Conservation (phyloP, 2,797 vertebrate species). For the Catostomus latipinnis region DNA sequence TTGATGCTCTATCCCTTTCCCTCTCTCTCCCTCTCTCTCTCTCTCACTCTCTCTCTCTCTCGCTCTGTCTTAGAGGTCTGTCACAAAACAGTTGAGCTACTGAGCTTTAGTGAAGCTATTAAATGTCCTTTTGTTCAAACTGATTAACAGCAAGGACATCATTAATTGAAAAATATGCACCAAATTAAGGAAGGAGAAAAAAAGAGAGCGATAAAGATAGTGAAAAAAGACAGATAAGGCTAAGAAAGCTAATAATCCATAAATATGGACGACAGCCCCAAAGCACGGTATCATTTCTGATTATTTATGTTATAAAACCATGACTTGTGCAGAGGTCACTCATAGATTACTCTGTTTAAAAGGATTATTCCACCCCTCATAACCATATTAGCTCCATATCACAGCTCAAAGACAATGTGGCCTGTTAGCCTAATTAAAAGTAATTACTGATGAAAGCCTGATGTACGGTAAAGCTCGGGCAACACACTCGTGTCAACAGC, state of each 20-base stretch:
- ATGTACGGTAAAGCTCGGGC: conserved; percentile 58
- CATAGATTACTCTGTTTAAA: conserved; percentile 66
- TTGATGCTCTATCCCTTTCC: background rate
- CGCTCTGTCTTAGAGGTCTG: conserved; percentile 35
- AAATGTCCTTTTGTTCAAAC: conserved; percentile 72
- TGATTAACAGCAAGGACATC: conserved; percentile 69
- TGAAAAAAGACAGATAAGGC: conserved; percentile 48
- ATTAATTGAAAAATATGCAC: conserved; percentile 65
- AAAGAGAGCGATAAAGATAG: background rate
- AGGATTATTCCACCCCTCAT: conserved; percentile 71
- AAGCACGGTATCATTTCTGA: conserved; percentile 68
- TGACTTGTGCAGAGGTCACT: conserved; percentile 66
- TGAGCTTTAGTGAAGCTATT: conserved; percentile 65
- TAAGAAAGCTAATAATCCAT: conserved; percentile 67
- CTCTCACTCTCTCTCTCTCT: background rate
- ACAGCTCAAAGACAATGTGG: conserved; percentile 65
- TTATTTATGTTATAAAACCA: conserved; percentile 74
- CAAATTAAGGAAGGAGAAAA: conserved; percentile 28
- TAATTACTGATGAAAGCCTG: conserved; percentile 77
- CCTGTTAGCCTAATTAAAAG: conserved; percentile 76
- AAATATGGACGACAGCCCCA: conserved; percentile 70
- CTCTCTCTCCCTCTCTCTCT: conserved; percentile 3
- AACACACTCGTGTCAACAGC: conserved; percentile 39
- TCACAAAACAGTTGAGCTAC: conserved; percentile 57
- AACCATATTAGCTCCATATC: conserved; percentile 69